phyloP scores from a whole-genome alignment of 2,888 invertebrate genomes.

The Mantis religiosa region DNA sequence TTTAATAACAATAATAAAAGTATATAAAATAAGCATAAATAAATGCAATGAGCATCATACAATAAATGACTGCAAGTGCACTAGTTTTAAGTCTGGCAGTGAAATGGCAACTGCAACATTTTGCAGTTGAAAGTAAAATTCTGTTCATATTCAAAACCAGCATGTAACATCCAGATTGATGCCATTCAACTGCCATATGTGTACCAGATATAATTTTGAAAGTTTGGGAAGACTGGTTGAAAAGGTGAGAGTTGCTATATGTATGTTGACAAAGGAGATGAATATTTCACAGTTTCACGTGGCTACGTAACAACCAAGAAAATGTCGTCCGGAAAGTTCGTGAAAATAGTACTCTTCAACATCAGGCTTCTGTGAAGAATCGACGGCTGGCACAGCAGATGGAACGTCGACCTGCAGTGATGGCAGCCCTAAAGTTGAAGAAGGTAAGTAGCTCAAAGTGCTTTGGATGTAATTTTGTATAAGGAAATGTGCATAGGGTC shows the following conservation, averaged over 20 bases:
- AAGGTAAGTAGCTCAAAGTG: conserved; percentile 35
- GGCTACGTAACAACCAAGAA: conserved; percentile 27
- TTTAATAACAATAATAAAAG: neutral
- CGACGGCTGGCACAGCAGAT: conserved; percentile 48
- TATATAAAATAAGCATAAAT: no score
- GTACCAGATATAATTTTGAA: neutral
- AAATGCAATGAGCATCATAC: no score
- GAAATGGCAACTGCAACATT: neutral
- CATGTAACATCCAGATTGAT: neutral
- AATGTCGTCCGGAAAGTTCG: conserved; percentile 28
- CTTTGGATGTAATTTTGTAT: neutral
- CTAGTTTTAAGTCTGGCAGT: neutral
- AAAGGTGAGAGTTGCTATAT: conserved; percentile 6
- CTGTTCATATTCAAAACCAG: neutral
- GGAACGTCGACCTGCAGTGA: conserved; percentile 48
- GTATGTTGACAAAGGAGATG: neutral
- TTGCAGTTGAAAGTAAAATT: neutral
- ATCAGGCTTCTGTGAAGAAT: conserved; percentile 43
- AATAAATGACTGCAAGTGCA: neutral
- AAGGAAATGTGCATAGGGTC: no score
- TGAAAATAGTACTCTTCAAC: conserved; percentile 32
- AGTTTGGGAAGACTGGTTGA: conserved; percentile 12
- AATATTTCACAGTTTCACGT: conserved; percentile 28
- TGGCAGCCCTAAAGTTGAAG: conserved; percentile 43
- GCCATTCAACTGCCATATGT: neutral